Conservation (phyloP, 1,140 invertebrate species). For the Gonatopus flavifemur region DNA sequence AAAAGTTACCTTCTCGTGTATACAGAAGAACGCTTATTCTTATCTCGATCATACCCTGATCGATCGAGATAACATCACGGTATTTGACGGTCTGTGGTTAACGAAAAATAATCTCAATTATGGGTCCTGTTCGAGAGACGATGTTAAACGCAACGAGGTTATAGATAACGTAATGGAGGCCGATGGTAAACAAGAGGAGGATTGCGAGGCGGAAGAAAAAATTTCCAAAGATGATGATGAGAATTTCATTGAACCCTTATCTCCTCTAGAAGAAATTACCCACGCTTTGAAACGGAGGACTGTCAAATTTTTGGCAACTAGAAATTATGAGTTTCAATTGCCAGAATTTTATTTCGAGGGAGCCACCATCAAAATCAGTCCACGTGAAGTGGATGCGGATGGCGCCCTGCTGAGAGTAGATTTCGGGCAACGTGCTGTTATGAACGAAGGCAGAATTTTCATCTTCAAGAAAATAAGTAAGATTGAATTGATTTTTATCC, state of each 20-base stretch:
- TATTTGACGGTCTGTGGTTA: slow-evolving; percentile 71
- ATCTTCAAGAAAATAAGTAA: slow-evolving; percentile 76
- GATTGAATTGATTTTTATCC: slow-evolving; percentile 23
- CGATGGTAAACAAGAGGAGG: slow-evolving; percentile 46
- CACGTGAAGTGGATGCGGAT: slow-evolving; percentile 68
- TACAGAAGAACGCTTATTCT: slow-evolving; percentile 73
- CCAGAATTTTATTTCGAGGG: slow-evolving; percentile 73
- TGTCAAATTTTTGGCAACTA: slow-evolving; percentile 72
- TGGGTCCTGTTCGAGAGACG: slow-evolving; percentile 55
- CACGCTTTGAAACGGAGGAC: slow-evolving; percentile 68
- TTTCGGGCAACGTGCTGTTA: slow-evolving; percentile 59
- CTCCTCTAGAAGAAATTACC: slow-evolving; percentile 72
- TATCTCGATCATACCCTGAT: slow-evolving; percentile 69
- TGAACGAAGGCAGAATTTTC: slow-evolving; percentile 61
- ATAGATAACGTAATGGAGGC: slow-evolving; percentile 49
- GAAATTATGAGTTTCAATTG: slow-evolving; percentile 70
- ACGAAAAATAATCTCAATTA: slow-evolving; percentile 68
- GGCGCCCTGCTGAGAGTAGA: slow-evolving; percentile 74
- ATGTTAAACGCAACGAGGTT: slow-evolving; percentile 35
- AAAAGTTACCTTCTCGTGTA: slow-evolving; percentile 68
- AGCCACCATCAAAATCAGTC: slow-evolving; percentile 70
- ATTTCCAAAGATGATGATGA: slow-evolving; percentile 36
- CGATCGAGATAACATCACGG: slow-evolving; percentile 65
- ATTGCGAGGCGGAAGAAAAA: slow-evolving; percentile 13
- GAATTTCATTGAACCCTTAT: slow-evolving; percentile 44